phyloP scores from a whole-genome alignment of 2,113 vertebrate species.

The Synchiropus splendidus region DNA sequence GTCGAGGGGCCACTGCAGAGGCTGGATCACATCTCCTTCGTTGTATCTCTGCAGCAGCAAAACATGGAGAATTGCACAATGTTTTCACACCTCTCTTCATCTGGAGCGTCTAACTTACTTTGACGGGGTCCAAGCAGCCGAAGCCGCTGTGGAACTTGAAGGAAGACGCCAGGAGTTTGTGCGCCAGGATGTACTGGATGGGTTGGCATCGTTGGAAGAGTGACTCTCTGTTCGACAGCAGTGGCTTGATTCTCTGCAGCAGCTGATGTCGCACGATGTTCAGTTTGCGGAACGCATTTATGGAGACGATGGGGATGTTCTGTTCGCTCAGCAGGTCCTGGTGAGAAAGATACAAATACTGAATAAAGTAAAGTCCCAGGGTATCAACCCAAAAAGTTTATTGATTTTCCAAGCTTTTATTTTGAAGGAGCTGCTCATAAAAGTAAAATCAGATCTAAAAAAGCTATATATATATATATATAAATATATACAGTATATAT shows the following conservation, averaged over 20 bases:
- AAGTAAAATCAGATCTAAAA: no score
- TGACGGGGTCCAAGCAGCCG: conserved; percentile 82
- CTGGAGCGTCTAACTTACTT: conserved; percentile 58
- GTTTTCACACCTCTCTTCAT: neutral
- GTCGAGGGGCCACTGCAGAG: conserved; percentile 58
- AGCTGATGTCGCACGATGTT: conserved; percentile 63
- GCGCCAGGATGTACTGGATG: conserved; percentile 64
- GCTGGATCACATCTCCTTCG: conserved; percentile 77
- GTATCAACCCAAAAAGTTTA: no score
- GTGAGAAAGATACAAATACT: conserved; percentile 21
- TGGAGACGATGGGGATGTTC: conserved; percentile 61
- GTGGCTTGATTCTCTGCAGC: conserved; percentile 63
- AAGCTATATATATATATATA: no score
- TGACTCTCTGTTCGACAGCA: conserved; percentile 76
- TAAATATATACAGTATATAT: no score
- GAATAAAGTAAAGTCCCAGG: neutral
- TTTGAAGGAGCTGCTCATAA: no score
- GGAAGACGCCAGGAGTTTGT: conserved; percentile 70
- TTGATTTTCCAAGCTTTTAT: no score
- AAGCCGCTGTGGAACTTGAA: conserved; percentile 82
- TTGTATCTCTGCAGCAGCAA: conserved; percentile 57
- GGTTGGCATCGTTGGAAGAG: conserved; percentile 84
- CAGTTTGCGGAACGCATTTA: conserved; percentile 63
- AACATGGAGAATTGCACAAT: neutral
- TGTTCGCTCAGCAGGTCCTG: conserved; percentile 77